phyloP scores from a whole-genome alignment of 2,113 vertebrate species.

The Elaphurus davidianus region DNA sequence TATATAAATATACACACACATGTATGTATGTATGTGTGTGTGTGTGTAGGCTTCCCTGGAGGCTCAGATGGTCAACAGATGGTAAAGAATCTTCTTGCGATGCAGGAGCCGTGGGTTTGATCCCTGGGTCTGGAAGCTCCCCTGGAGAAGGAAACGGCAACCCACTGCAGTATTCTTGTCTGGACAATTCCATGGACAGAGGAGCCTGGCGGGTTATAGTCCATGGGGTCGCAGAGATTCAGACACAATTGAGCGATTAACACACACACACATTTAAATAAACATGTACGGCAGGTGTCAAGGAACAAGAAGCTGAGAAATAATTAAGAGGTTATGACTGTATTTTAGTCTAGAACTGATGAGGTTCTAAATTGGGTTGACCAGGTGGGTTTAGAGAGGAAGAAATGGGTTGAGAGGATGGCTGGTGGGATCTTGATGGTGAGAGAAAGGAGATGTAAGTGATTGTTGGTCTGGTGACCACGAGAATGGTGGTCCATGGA shows the following conservation, averaged over 20 bases:
- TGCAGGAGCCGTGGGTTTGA: background rate
- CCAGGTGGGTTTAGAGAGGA: background rate
- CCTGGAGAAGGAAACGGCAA: background rate
- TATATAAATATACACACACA: background rate
- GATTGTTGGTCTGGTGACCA: background rate
- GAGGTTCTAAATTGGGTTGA: background rate
- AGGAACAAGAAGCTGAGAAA: background rate
- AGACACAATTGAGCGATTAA: background rate
- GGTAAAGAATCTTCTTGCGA: background rate
- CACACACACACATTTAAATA: background rate
- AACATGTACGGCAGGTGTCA: background rate
- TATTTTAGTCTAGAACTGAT: background rate
- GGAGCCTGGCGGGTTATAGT: background rate
- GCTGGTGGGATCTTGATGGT: no score
- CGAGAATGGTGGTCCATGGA: background rate
- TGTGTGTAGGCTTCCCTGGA: background rate
- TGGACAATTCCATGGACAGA: background rate
- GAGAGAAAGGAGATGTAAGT: background rate
- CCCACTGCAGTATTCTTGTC: background rate
- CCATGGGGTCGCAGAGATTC: background rate
- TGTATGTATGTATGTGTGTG: background rate
- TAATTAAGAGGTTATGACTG: background rate
- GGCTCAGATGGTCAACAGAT: background rate
- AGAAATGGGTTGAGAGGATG: background rate
- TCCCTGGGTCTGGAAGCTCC: background rate